These are phyloP conservation scores for Dromaius novaehollandiae DNA, from an alignment of 2,113 vertebrate genomes.

Conservation along the genomic window DNA sequence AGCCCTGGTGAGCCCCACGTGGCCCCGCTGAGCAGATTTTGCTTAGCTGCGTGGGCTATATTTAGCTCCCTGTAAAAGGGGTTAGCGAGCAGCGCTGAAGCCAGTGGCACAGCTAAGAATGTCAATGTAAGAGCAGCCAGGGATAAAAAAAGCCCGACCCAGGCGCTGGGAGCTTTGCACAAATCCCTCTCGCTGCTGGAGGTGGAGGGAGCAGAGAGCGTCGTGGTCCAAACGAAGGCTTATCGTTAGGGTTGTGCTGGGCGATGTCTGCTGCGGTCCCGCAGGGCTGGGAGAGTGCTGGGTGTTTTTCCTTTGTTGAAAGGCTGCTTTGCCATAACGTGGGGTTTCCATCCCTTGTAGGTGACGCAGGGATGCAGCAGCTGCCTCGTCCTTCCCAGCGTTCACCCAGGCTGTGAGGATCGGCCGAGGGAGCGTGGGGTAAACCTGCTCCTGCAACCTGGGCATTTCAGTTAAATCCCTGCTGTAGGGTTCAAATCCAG, in stretches of 20 bases:
- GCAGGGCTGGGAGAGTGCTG: no score
- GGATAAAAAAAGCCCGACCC: constrained; percentile 60
- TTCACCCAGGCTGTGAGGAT: fast-evolving
- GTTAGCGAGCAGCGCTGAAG: constrained; percentile 56
- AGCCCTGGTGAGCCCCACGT: background rate
- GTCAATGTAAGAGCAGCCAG: constrained; percentile 63
- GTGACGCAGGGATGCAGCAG: no score
- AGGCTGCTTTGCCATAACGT: no score
- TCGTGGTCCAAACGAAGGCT: background rate
- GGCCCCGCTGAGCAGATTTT: constrained; percentile 53
- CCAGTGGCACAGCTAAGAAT: constrained; percentile 64
- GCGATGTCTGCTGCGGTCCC: no score
- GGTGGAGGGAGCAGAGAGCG: background rate
- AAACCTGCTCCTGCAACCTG: no score
- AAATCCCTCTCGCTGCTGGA: constrained; percentile 28
- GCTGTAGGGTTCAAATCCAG: no score
- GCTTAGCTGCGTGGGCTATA: constrained; percentile 66
- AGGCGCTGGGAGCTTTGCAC: constrained; percentile 23
- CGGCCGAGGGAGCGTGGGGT: fast-evolving
- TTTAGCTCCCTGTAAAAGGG: constrained; percentile 69
- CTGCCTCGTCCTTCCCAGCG: fast-evolving
- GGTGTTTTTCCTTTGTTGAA: no score
- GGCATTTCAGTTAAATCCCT: background rate
- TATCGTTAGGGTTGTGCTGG: background rate
- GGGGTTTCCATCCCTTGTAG: no score